Evolutionary conservation across 2,113 vertebrate genomes (phyloP).

Genomic region (Elachura formosa): DNA sequence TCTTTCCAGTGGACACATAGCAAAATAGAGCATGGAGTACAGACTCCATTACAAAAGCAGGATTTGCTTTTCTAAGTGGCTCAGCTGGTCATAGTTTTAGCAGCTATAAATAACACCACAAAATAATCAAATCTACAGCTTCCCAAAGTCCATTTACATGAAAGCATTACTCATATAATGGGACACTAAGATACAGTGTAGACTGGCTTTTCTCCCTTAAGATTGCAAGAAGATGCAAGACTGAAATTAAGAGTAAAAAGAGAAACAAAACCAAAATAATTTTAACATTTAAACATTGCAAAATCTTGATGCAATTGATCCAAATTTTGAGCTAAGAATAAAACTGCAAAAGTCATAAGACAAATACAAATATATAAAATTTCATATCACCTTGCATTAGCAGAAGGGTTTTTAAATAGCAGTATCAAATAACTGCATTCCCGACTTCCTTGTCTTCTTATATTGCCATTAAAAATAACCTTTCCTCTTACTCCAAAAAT

Average conservation of each 20-base stretch:
- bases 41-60: neutral
- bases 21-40: neutral
- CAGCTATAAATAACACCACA: neutral
- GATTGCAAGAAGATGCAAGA: neutral
- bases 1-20: neutral
- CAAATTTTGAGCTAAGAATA: neutral
- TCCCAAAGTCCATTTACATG: neutral
- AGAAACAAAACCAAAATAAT: neutral
- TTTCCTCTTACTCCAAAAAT: neutral
- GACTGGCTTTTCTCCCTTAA: neutral
- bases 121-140: neutral
- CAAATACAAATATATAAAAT: neutral
- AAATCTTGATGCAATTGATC: neutral
- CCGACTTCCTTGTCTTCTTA: neutral
- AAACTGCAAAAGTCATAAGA: neutral
- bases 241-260: neutral
- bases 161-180: neutral
- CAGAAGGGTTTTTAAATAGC: neutral
- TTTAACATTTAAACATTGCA: neutral
- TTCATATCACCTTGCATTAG: neutral
- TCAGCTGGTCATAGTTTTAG: neutral
- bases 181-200: neutral
- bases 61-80: neutral
- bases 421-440: neutral
- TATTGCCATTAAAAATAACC: neutral